These are phyloP conservation scores for Catharus bicknelli DNA, from an alignment of 2,113 vertebrate species.

Conservation along the genomic window DNA sequence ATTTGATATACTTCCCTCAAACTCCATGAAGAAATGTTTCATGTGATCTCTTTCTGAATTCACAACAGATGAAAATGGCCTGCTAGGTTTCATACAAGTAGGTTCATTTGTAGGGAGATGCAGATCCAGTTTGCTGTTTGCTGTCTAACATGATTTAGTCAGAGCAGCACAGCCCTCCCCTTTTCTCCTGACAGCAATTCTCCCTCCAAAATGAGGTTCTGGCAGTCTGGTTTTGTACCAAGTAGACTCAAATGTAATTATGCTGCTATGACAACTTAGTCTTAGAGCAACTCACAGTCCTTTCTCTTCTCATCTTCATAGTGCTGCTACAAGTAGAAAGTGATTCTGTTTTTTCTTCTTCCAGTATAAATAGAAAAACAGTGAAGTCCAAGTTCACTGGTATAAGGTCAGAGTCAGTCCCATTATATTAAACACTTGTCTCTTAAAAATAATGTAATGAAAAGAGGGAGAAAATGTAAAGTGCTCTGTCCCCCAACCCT, in stretches of 20 bases:
- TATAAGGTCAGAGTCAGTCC: neutral
- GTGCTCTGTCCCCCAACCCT: neutral
- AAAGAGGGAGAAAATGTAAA: neutral
- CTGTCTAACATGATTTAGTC: constrained; percentile 39
- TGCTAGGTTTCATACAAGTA: neutral
- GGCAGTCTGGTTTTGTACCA: constrained; percentile 32
- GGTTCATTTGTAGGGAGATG: constrained; percentile 12
- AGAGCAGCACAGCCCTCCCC: neutral
- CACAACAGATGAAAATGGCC: neutral
- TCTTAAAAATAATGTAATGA: neutral
- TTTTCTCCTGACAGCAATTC: constrained; percentile 34
- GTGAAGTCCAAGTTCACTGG: neutral
- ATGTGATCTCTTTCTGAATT: neutral
- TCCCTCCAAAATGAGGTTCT: constrained; percentile 38
- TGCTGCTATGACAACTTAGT: constrained; percentile 64
- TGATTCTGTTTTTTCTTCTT: neutral
- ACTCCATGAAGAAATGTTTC: neutral
- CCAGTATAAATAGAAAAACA: neutral
- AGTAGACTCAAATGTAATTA: constrained; percentile 56
- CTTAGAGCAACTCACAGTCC: neutral
- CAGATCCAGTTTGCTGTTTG: constrained; percentile 28
- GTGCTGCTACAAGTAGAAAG: neutral
- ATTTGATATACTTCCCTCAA: neutral
- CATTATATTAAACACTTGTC: neutral
- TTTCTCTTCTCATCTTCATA: constrained; percentile 17